Base-by-base conservation (phyloP, 2,888 invertebrate genomes). In the Acronicta psi region DNA sequence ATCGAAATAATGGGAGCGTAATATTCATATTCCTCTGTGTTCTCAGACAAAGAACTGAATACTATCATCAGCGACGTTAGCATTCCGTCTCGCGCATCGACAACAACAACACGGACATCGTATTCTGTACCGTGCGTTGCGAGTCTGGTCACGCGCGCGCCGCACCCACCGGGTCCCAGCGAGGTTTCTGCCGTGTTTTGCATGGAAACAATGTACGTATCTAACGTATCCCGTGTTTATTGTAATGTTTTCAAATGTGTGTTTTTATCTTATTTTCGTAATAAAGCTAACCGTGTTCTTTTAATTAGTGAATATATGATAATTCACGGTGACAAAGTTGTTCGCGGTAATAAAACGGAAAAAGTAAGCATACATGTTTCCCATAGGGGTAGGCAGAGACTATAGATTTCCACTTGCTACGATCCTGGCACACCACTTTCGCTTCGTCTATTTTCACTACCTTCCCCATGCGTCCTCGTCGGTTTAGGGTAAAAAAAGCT, bases 61-160 rank as follows among this genome's bases (percentile, higher is more conserved):
- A 20, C 6, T 20, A 20, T n/a, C 20, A 36, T 10, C 17, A 23
- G 34, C 10, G 8, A 31, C 38, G 53, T 43, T 20, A 45, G 20
- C 34, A 34, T 38, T 36, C 38, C 37, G 40, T 20, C 18, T 44
- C 25, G 43, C 23, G 4, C 49, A n/a, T 34, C n/a, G 34, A 54
- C 57, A 63, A 67, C 50, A 65, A 64, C 31, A 46, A 58, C 58
- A 53, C 58, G 64, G 65, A 43, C 50, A 42, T 70, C 53, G 57
- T 57, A 53, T 34, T 18, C 46, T 20, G 51, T 14, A 17, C 40
- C 34, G 23, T 29, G 2, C 18, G 37, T 69, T 51, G 13, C 1
- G 0, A 67, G 59, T 68, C 65, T 13, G 46, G 37, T 54, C 67
- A 68, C 67, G 67, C 50, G 50, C 66, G 43, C 36, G 43, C 42